Evolutionary conservation across 2,888 invertebrate genomes (phyloP).

Genomic region (Polymixis lichenea): DNA sequence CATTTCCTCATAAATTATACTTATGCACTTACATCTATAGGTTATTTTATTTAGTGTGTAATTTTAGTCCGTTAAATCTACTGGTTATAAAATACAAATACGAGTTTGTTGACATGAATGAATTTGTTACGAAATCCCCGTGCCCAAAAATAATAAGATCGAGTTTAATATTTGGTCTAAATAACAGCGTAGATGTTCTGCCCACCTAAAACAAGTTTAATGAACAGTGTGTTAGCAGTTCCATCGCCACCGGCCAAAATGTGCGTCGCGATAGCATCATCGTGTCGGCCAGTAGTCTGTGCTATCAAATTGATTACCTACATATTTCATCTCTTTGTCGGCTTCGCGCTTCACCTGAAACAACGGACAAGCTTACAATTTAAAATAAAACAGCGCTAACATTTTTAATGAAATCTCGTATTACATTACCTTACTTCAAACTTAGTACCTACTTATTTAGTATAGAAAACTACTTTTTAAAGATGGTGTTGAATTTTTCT

Average conservation of each 20-base stretch:
- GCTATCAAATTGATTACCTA: conserved; percentile 80
- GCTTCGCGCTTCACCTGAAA: conserved; percentile 52
- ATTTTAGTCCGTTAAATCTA: not conserved
- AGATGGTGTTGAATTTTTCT: not conserved
- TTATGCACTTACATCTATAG: not conserved
- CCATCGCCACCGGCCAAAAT: conserved; percentile 15
- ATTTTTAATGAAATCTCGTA: not conserved
- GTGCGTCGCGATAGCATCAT: conserved; percentile 20
- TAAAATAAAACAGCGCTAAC: conserved; percentile 9
- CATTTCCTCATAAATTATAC: conserved; percentile 11
- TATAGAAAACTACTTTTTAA: not conserved
- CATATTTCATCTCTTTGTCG: conserved; percentile 81
- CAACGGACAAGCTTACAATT: conserved; percentile 10
- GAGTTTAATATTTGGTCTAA: not conserved
- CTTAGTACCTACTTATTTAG: not conserved
- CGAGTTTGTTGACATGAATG: not conserved
- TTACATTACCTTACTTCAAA: not conserved
- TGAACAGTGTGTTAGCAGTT: conserved; percentile 25
- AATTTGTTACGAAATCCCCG: not conserved
- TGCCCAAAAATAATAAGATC: not conserved
- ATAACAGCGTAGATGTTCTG: conserved; percentile 1
- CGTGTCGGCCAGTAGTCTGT: conserved; percentile 18
- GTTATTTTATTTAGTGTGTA: not conserved
- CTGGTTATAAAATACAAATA: not conserved
- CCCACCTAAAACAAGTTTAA: conserved; percentile 26